These are phyloP conservation scores for Zapornia atra DNA, from an alignment of 2,113 vertebrate species.

Conservation along the genomic window DNA sequence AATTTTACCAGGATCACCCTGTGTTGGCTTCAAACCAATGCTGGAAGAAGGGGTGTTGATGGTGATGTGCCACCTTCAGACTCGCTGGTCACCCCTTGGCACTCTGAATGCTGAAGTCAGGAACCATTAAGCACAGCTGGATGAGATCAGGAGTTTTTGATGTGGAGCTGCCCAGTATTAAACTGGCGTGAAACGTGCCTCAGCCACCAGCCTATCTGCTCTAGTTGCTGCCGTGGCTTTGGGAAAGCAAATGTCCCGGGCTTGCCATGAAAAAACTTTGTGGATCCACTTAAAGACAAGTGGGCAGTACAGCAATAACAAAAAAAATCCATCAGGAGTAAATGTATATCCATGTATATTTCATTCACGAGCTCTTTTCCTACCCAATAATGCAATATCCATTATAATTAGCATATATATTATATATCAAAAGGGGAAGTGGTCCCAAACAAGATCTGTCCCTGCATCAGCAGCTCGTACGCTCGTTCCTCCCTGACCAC, in stretches of 20 bases:
- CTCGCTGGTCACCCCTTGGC: accelerated
- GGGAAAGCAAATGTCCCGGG: background rate
- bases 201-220: background rate
- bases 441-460: background rate
- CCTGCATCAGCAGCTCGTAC: background rate
- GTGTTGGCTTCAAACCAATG: accelerated
- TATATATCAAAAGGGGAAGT: background rate
- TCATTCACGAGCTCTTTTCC: background rate
- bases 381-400: background rate
- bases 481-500: background rate
- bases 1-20: background rate
- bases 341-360: background rate
- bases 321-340: background rate
- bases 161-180: background rate
- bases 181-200: background rate
- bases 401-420: background rate
- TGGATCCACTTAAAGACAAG: background rate
- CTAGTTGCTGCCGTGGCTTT: background rate
- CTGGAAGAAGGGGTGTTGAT: background rate
- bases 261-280: background rate
- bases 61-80: background rate
- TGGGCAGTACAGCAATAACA: background rate
- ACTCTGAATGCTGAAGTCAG: accelerated
- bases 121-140: background rate
- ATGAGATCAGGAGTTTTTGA: background rate